Percentiles rank a stretch among this genome's conserved stretches.
Evolutionary conservation across 2,888 invertebrate genomes (phyloP).

Genomic region (Hermodice carunculata): DNA sequence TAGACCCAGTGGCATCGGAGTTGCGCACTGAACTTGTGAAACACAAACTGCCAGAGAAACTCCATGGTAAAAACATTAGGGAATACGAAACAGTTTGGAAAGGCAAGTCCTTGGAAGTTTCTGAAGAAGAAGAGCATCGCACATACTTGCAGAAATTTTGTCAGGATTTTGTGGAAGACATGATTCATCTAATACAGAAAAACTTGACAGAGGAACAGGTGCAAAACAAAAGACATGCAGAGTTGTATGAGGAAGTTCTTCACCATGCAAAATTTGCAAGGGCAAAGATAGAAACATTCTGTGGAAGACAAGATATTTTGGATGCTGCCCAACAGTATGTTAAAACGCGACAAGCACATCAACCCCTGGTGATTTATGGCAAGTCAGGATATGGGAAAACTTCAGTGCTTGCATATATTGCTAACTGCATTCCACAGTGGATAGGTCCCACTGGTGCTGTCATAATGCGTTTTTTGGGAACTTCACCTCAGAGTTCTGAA

Average conservation of each 20-base stretch:
- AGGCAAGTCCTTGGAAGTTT: conserved; percentile 25
- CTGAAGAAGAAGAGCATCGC: conserved; percentile 18
- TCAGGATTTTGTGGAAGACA: conserved; percentile 28
- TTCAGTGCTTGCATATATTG: conserved; percentile 33
- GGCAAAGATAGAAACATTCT: conserved; percentile 36
- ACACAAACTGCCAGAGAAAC: conserved; percentile 13
- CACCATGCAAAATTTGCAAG: conserved; percentile 35
- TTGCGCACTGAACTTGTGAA: conserved; percentile 9
- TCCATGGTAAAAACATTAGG: conserved; percentile 1
- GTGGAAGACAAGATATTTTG: conserved; percentile 35
- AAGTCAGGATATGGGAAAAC: conserved; percentile 44
- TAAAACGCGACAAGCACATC: neutral
- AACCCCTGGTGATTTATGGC: conserved; percentile 35
- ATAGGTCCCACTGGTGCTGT: conserved; percentile 24
- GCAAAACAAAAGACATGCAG: neutral
- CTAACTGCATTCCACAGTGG: conserved; percentile 18
- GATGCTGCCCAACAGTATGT: conserved; percentile 21
- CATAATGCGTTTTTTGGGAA: conserved; percentile 49
- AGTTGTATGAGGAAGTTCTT: conserved; percentile 28
- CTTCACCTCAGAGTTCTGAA: conserved; percentile 48
- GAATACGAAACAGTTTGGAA: conserved; percentile 27
- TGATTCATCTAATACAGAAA: conserved; percentile 22
- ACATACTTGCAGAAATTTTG: conserved; percentile 30
- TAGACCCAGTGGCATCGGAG: neutral
- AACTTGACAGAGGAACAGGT: neutral